Conservation (phyloP, 1,140 invertebrate genomes). For the Dysdera silvatica region DNA sequence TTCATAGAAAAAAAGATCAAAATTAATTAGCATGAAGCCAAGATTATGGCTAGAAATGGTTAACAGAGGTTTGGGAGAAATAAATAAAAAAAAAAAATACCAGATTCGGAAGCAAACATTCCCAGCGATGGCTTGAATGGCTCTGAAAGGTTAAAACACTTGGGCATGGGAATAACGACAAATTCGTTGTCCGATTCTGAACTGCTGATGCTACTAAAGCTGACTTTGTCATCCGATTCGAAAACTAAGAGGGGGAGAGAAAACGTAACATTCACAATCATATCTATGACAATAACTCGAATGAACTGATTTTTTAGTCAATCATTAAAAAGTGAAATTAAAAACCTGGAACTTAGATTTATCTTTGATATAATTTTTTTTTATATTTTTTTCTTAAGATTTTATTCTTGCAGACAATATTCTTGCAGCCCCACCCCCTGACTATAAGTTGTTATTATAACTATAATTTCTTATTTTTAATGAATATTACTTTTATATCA, state of each 20-base stretch:
- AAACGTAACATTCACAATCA: too few species aligned
- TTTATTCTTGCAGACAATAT: background rate
- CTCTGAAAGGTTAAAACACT: slow-evolving; percentile 38
- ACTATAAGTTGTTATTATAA: too few species aligned
- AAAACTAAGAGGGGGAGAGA: background rate
- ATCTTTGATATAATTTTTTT: background rate
- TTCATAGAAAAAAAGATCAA: too few species aligned
- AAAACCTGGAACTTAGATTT: background rate
- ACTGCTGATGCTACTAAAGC: slow-evolving; percentile 34
- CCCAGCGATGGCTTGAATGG: too few species aligned
- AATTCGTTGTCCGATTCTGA: slow-evolving; percentile 36
- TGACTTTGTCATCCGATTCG: slow-evolving; percentile 29
- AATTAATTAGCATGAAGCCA: too few species aligned
- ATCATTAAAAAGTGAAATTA: background rate
- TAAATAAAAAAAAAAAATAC: too few species aligned
- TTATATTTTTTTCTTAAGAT: background rate
- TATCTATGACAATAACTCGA: background rate
- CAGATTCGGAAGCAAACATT: too few species aligned
- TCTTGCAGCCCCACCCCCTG: too few species aligned
- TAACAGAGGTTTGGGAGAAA: too few species aligned
- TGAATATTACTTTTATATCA: too few species aligned
- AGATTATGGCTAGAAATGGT: too few species aligned
- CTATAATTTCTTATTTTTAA: too few species aligned
- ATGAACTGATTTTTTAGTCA: background rate
- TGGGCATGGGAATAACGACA: slow-evolving; percentile 41